A percentile compares a stretch with the other conserved stretches of the same genome.
These are phyloP conservation scores for Ptychoptera contaminata DNA, from an alignment of 2,888 invertebrate species.

Conservation along the genomic window DNA sequence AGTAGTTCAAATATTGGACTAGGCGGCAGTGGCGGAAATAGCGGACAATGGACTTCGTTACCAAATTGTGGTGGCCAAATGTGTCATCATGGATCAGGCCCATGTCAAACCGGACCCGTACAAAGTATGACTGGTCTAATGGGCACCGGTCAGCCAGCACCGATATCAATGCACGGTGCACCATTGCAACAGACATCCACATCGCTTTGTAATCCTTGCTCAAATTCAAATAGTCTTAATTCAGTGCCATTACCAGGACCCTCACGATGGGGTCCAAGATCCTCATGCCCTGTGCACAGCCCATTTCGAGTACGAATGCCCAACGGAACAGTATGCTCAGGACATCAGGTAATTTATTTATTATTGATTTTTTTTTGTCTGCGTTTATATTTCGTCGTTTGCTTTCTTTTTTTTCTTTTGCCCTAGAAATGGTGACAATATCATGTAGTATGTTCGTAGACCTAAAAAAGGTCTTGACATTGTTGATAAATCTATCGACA, in stretches of 20 bases:
- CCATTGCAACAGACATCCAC: conserved; percentile 28
- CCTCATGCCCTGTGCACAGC: conserved; percentile 33
- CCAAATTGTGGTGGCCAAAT: conserved; percentile 21
- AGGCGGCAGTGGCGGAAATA: not conserved
- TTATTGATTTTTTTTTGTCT: not conserved
- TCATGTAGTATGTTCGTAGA: no score
- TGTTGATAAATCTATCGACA: no score
- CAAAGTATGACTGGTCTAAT: not conserved
- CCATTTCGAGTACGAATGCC: conserved; percentile 32
- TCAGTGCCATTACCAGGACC: conserved; percentile 29
- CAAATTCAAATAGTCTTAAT: conserved; percentile 27
- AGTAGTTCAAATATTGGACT: no score
- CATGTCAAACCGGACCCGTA: conserved; percentile 11
- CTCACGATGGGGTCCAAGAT: conserved; percentile 31
- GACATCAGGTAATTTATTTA: conserved; percentile 29
- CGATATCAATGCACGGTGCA: conserved; percentile 19
- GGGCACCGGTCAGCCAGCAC: conserved; percentile 16
- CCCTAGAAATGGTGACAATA: no score
- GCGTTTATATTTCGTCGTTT: no score
- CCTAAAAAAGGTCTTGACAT: no score
- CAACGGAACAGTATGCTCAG: conserved; percentile 32
- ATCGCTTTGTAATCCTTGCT: conserved; percentile 31
- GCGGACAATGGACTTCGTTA: conserved; percentile 22
- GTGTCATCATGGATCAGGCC: conserved; percentile 21
- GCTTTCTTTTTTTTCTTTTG: not conserved